A percentile compares a stretch with the other conserved stretches of the same genome.
Conservation (phyloP, 2,888 invertebrate species). For the Drosophila quinaria region DNA sequence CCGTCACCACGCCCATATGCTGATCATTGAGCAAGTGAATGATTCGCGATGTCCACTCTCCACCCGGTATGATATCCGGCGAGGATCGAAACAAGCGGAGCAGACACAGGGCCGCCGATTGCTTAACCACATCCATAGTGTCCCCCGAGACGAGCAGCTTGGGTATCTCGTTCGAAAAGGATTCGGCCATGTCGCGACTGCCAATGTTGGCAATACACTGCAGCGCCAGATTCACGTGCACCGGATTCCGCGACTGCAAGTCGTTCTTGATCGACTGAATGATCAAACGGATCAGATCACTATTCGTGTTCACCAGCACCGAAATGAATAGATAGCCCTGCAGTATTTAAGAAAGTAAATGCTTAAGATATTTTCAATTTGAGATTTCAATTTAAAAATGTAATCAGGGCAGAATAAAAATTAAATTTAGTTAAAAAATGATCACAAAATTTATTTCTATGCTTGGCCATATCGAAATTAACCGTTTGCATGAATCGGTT, state of each 20-base stretch:
- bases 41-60: slow-evolving; percentile 99
- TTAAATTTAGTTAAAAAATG: too few relatives aligned
- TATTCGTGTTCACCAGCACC: slow-evolving; percentile 99
- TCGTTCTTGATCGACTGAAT: slow-evolving; percentile 99
- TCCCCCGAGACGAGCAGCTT: slow-evolving; percentile 99
- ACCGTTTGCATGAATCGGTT: too few relatives aligned
- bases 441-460: too few relatives aligned
- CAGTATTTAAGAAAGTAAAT: slow-evolving; percentile 47
- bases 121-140: slow-evolving; percentile 99
- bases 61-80: slow-evolving; percentile 98
- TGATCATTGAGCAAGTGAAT: slow-evolving; percentile 99
- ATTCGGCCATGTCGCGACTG: slow-evolving; percentile 99
- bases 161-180: slow-evolving; percentile 99
- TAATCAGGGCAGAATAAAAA: too few relatives aligned
- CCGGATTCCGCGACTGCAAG: slow-evolving; percentile 97
- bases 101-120: slow-evolving; percentile 98
- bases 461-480: too few relatives aligned
- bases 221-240: slow-evolving; percentile 98
- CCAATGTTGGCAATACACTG: slow-evolving; percentile 99
- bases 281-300: slow-evolving; percentile 99
- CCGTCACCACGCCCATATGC: slow-evolving; percentile 99
- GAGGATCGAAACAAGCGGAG: slow-evolving; percentile 97
- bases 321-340: slow-evolving; percentile 99
- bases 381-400: too few relatives aligned
- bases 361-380: too few relatives aligned